Percentiles rank a stretch among this genome's conserved stretches.
Evolutionary conservation across 1,140 invertebrate genomes (phyloP).

Genomic region (Charaxes varanes): DNA sequence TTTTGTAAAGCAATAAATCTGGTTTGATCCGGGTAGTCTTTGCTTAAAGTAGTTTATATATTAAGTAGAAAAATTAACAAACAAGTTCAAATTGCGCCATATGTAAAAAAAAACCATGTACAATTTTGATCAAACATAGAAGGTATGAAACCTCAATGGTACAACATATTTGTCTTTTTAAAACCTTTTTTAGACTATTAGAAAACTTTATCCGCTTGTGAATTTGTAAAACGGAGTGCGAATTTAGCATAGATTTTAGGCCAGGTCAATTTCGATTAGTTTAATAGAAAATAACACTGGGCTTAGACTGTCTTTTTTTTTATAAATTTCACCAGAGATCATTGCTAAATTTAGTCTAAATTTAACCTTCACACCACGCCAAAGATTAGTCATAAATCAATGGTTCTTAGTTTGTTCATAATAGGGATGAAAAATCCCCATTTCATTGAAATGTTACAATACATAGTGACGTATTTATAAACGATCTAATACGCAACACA

Average conservation of each 20-base stretch:
- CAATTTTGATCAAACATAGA: not conserved
- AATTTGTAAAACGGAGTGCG: conserved; percentile 22
- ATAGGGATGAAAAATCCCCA: no score
- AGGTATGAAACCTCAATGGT: no score
- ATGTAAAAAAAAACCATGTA: conserved; percentile 8
- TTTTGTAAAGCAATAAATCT: no score
- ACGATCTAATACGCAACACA: no score
- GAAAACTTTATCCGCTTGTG: not conserved
- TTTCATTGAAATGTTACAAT: no score
- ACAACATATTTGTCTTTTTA: not conserved
- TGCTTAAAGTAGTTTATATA: no score
- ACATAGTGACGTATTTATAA: no score
- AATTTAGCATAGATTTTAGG: conserved; percentile 40
- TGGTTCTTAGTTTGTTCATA: no score
- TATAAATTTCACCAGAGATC: not conserved
- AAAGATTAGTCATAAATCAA: no score
- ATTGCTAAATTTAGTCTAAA: not conserved
- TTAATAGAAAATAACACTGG: conserved; percentile 18
- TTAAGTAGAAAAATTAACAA: conserved; percentile 3
- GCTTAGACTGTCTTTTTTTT: conserved; percentile 3
- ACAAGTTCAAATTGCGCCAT: conserved; percentile 16
- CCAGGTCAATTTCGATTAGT: conserved; percentile 44
- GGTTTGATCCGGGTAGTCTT: no score
- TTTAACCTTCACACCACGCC: no score
- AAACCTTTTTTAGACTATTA: not conserved